Evolutionary conservation across 2,113 vertebrate species (phyloP).

Genomic region (Hymenochirus boettgeri): DNA sequence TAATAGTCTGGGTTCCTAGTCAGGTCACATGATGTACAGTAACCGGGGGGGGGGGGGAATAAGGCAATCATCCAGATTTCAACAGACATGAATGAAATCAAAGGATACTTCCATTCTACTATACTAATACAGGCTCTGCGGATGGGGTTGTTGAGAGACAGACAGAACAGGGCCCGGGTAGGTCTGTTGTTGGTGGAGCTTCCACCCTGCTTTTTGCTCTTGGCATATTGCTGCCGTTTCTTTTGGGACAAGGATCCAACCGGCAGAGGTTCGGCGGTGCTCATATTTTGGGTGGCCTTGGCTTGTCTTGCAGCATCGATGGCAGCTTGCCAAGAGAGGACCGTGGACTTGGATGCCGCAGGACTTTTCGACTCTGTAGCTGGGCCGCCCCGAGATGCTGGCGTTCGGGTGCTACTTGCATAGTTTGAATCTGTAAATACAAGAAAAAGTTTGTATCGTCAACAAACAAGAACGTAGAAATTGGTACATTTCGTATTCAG

Average conservation of each 20-base stretch:
- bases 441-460: too few relatives aligned
- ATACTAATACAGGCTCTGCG: constrained; percentile 98
- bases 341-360: constrained; percentile 73
- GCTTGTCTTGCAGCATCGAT: constrained; percentile 95
- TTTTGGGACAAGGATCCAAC: constrained; percentile 94
- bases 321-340: constrained; percentile 90
- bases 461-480: too few relatives aligned
- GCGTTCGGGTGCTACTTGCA: constrained; percentile 89
- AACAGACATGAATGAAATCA: too few relatives aligned
- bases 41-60: too few relatives aligned
- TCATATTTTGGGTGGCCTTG: constrained; percentile 91
- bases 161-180: constrained; percentile 92
- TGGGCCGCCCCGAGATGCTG: constrained; percentile 88
- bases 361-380: constrained; percentile 78
- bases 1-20: too few relatives aligned
- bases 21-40: too few relatives aligned
- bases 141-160: constrained; percentile 96
- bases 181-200: constrained; percentile 89
- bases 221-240: constrained; percentile 98
- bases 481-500: too few relatives aligned
- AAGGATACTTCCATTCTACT: constrained; percentile 99
- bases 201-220: constrained; percentile 98
- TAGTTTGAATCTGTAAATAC: constrained; percentile 86
- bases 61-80: too few relatives aligned
- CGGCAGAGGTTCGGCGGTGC: constrained; percentile 80